phyloP scores from a whole-genome alignment of 2,888 invertebrate species.

The Stegophylla sp. region DNA sequence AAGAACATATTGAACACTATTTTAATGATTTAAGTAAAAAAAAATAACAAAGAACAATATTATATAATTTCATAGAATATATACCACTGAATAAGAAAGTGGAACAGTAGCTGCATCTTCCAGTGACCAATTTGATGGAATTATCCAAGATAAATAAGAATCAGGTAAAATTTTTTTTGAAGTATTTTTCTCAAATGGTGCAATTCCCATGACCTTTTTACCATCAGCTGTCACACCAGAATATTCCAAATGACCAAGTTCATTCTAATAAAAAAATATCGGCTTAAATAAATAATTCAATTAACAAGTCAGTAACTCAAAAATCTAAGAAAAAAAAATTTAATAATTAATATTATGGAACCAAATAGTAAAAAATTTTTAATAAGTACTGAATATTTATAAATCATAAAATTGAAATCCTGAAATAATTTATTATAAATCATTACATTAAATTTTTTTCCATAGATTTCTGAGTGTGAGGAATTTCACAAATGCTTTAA shows the following conservation, averaged over 20 bases:
- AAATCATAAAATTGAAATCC: too few species aligned
- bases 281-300: not conserved
- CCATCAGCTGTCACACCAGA: slow-evolving; percentile 66
- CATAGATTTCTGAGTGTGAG: too few species aligned
- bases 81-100: slow-evolving; percentile 70
- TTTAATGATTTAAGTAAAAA: not conserved
- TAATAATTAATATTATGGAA: too few species aligned
- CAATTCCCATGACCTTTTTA: slow-evolving; percentile 66
- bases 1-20: not conserved
- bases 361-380: too few species aligned
- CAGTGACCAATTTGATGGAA: slow-evolving; percentile 71
- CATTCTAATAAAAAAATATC: slow-evolving; percentile 1
- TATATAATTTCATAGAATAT: slow-evolving; percentile 37
- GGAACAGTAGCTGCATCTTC: slow-evolving; percentile 75
- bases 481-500: too few species aligned
- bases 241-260: slow-evolving; percentile 68
- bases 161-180: slow-evolving; percentile 68
- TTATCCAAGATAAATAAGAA: slow-evolving; percentile 67
- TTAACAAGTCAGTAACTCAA: too few species aligned
- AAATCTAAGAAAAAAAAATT: too few species aligned
- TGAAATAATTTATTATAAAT: too few species aligned
- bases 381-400: not conserved
- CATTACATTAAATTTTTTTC: too few species aligned
- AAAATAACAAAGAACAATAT: not conserved
- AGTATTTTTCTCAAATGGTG: slow-evolving; percentile 63